Evolutionary conservation across 2,797 vertebrate genomes (phyloP).

Genomic region (Gymnothorax reevesii): DNA sequence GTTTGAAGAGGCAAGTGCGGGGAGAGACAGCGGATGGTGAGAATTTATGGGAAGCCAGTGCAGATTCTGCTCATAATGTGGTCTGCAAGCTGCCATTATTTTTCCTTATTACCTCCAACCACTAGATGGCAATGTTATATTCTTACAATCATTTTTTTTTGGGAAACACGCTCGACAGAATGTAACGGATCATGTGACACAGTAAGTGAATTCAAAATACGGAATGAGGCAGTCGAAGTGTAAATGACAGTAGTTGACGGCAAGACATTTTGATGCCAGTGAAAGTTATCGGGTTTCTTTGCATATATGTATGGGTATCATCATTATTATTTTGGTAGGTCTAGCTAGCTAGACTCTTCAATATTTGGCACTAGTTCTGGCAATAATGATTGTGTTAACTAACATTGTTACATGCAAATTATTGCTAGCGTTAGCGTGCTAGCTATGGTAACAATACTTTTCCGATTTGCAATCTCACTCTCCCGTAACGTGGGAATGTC

Average conservation of each 20-base stretch:
- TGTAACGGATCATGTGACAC: constrained; percentile 50
- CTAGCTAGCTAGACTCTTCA: neutral
- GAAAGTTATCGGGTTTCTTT: neutral
- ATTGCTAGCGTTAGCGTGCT: neutral
- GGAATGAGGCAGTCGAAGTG: neutral
- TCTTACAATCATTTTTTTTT: neutral
- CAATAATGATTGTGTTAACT: neutral
- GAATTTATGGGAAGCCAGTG: no score
- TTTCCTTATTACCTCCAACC: constrained; percentile 26
- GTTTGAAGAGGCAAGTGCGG: no score
- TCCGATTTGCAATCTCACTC: neutral
- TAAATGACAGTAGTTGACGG: neutral
- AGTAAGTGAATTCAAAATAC: constrained; percentile 60
- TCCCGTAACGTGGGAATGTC: no score
- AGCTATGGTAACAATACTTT: neutral
- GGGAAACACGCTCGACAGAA: neutral
- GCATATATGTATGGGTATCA: no score
- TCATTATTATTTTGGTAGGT: no score
- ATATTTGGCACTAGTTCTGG: neutral
- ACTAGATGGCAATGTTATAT: constrained; percentile 42
- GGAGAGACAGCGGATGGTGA: no score
- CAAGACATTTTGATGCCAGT: neutral
- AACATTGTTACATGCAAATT: neutral
- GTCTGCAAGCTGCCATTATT: neutral
- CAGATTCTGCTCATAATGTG: no score